Conservation (phyloP, 1,140 invertebrate genomes). For the Euura lappo region DNA sequence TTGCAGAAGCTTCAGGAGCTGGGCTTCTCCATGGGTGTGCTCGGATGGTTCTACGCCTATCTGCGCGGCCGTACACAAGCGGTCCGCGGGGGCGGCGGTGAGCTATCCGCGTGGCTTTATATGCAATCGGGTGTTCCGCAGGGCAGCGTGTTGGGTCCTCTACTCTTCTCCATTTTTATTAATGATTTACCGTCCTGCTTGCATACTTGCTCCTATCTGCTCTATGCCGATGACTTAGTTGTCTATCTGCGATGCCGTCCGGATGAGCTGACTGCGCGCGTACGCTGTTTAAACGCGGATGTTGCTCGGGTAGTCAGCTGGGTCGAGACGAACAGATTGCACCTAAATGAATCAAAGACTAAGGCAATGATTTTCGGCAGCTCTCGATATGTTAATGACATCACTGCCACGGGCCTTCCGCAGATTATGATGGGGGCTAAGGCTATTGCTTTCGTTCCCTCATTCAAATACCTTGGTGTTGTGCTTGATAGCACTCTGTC, state of each 20-base stretch:
- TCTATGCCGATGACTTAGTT: no score
- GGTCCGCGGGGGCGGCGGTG: not conserved
- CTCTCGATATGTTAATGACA: not conserved
- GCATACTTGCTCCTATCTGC: no score
- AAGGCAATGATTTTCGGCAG: not conserved
- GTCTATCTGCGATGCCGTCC: no score
- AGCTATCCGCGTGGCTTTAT: not conserved
- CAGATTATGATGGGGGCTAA: not conserved
- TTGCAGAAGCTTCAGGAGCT: no score
- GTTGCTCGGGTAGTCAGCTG: not conserved
- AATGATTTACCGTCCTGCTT: no score
- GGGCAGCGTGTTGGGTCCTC: not conserved
- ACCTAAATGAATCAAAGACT: not conserved
- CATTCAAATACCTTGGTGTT: slow-evolving; percentile 5
- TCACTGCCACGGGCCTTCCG: not conserved
- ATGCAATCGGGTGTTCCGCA: not conserved
- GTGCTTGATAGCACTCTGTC: not conserved
- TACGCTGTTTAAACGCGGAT: not conserved
- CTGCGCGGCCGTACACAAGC: not conserved
- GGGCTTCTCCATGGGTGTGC: not conserved
- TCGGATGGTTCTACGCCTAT: not conserved
- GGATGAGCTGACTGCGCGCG: no score
- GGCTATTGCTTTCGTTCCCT: not conserved
- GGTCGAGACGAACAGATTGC: not conserved
- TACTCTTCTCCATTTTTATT: not conserved